Percentiles rank a stretch among this genome's conserved stretches.
These are phyloP conservation scores for Mystacornis crossleyi DNA, from an alignment of 2,113 vertebrate species.

Conservation along the genomic window DNA sequence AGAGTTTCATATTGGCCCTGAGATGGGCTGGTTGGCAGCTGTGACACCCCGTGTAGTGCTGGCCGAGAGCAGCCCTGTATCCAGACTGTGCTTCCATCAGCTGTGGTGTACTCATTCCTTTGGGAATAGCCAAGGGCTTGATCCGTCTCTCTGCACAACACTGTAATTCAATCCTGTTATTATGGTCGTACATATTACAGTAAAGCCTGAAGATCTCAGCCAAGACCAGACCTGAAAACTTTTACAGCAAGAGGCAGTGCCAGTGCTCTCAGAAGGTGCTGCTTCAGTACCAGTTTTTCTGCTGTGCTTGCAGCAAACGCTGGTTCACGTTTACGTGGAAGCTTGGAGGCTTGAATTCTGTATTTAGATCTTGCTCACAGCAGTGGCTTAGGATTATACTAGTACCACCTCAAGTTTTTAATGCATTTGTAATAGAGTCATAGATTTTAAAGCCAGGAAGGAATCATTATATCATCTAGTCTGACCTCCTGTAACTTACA, in stretches of 20 bases:
- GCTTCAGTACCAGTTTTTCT: background rate
- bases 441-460: background rate
- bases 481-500: background rate
- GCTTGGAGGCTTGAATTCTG: background rate
- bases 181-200: background rate
- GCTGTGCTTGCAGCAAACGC: background rate
- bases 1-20: background rate
- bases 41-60: background rate
- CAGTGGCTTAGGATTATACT: background rate
- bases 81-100: background rate
- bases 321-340: background rate
- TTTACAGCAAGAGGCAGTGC: background rate
- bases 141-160: background rate
- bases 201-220: background rate
- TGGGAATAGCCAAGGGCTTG: background rate
- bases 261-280: background rate
- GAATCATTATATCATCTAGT: background rate
- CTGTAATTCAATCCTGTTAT: background rate
- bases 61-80: background rate
- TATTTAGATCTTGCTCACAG: constrained; percentile 5
- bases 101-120: background rate
- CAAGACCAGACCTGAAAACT: background rate
- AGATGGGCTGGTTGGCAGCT: background rate
- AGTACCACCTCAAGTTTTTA: background rate
- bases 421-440: background rate